Conservation (phyloP, 2,797 vertebrate genomes). For the Macropodus opercularis region DNA sequence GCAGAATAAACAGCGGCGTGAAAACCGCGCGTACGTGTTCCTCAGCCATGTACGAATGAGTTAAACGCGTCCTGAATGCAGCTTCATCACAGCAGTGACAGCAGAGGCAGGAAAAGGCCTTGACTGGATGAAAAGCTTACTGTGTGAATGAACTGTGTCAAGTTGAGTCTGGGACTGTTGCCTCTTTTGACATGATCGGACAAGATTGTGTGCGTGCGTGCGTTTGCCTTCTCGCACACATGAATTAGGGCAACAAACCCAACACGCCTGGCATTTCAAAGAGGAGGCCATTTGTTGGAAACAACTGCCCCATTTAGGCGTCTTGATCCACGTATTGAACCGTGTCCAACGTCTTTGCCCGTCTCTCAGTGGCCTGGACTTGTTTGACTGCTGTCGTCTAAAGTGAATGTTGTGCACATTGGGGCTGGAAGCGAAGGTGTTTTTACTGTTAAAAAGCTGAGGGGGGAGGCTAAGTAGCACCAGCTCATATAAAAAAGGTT, state of each 20-base stretch:
- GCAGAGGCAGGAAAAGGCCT: conserved; percentile 29
- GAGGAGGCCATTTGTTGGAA: conserved; percentile 61
- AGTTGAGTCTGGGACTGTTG: conserved; percentile 40
- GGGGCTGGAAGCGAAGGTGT: neutral
- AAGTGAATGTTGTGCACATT: neutral
- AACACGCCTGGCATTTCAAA: conserved; percentile 67
- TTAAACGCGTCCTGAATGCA: conserved; percentile 31
- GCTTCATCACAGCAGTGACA: conserved; percentile 26
- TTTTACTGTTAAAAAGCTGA: no score
- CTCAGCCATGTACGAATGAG: neutral
- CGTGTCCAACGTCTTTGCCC: conserved; percentile 35
- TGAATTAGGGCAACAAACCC: conserved; percentile 64
- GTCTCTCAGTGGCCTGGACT: conserved; percentile 7
- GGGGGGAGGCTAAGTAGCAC: no score
- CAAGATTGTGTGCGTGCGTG: conserved; percentile 38
- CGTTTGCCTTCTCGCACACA: conserved; percentile 28
- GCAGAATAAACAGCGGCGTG: no score
- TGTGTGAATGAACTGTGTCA: conserved; percentile 59
- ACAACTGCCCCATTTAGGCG: conserved; percentile 64
- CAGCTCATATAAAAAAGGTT: no score
- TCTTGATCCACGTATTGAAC: conserved; percentile 51
- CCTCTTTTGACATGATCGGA: conserved; percentile 67
- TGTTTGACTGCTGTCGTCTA: conserved; percentile 1
- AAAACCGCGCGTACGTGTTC: no score
- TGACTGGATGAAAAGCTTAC: conserved; percentile 48